These are phyloP conservation scores for Chaetodon trifasciatus DNA, from an alignment of 2,797 vertebrate species.

Conservation along the genomic window DNA sequence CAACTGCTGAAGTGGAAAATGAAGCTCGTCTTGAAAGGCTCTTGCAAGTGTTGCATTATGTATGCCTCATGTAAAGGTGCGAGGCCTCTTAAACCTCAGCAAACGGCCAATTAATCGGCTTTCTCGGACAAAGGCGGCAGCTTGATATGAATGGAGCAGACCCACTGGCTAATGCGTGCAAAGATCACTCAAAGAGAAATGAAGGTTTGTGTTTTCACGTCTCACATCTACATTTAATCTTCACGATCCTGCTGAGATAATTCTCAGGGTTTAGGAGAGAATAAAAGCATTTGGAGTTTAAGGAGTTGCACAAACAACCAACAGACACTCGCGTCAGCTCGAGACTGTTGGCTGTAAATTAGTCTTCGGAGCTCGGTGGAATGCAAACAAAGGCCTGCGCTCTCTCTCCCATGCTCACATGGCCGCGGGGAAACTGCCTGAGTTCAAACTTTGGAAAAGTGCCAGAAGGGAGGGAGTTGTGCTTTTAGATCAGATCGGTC, in stretches of 20 bases:
- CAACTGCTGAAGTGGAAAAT: conserved; percentile 12
- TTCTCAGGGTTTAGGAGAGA: not conserved
- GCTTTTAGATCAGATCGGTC: conserved; percentile 27
- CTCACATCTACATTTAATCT: not conserved
- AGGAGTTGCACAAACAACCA: not conserved
- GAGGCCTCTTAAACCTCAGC: conserved; percentile 15
- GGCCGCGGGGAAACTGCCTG: conserved; percentile 49
- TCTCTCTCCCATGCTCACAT: conserved; percentile 12
- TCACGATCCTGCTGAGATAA: not conserved
- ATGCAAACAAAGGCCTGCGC: conserved; percentile 54
- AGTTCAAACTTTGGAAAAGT: conserved; percentile 66
- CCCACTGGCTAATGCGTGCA: not conserved
- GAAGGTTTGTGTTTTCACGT: accelerated
- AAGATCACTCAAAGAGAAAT: conserved; percentile 3
- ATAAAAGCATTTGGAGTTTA: conserved; percentile 1
- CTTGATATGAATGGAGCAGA: not conserved
- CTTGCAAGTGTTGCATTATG: conserved; percentile 46
- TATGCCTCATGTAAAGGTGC: conserved; percentile 14
- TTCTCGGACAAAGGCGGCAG: conserved; percentile 13
- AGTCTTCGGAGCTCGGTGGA: not conserved
- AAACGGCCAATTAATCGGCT: not conserved
- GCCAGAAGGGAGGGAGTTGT: conserved; percentile 42
- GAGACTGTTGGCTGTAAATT: conserved; percentile 30
- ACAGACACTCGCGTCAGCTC: not conserved
- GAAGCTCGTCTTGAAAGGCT: conserved; percentile 15